phyloP scores from a whole-genome alignment of 2,888 invertebrate genomes.

The Panopea generosa region DNA sequence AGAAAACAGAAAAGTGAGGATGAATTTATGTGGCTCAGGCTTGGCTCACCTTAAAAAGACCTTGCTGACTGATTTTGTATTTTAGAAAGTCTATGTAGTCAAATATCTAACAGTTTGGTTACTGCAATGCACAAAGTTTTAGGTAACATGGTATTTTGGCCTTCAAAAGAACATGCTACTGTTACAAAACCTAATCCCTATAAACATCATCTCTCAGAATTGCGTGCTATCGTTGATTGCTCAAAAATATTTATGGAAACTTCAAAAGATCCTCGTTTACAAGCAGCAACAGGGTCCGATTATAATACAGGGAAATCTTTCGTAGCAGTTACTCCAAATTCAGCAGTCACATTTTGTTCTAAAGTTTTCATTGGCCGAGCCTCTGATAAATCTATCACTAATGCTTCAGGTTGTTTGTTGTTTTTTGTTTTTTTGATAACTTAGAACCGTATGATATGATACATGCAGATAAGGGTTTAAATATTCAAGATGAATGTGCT shows the following conservation, averaged over 20 bases:
- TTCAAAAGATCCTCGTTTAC: conserved; percentile 36
- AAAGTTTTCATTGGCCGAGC: conserved; percentile 54
- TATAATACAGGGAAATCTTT: conserved; percentile 67
- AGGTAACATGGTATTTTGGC: neutral
- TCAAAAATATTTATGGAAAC: conserved; percentile 46
- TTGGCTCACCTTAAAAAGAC: no score
- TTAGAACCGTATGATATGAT: conserved; percentile 49
- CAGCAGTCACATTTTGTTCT: conserved; percentile 49
- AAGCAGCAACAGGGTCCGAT: conserved; percentile 45
- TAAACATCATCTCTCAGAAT: conserved; percentile 11
- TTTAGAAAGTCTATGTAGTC: no score
- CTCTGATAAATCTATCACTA: conserved; percentile 59
- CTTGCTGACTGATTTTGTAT: no score
- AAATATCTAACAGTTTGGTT: no score
- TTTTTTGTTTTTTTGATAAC: conserved; percentile 42
- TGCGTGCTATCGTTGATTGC: conserved; percentile 42
- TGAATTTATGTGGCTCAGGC: no score
- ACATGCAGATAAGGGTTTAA: conserved; percentile 66
- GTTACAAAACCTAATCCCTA: conserved; percentile 10
- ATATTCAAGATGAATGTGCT: conserved; percentile 26
- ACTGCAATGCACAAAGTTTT: neutral
- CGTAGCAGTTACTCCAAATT: conserved; percentile 55
- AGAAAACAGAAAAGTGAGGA: no score
- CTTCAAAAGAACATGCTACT: neutral
- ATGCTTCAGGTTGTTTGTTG: conserved; percentile 24